Conservation (phyloP, 2,797 vertebrate species). For the Lacerta agilis region DNA sequence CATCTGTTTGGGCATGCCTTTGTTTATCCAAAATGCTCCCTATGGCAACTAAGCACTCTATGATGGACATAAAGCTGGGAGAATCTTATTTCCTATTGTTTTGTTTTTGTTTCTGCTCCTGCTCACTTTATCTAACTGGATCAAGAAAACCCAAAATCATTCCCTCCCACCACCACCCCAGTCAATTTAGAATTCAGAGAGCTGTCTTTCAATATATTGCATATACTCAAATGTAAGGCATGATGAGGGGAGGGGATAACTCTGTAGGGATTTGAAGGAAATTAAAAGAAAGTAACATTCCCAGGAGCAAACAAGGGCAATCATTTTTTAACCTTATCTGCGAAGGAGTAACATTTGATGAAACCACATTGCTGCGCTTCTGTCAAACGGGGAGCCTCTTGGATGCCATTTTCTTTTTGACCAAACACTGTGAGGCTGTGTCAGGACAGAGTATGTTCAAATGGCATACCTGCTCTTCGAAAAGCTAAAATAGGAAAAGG, state of each 20-base stretch:
- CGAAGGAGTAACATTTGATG: not conserved
- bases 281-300: not conserved
- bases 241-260: not conserved
- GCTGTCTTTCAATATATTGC: not conserved
- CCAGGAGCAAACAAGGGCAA: not conserved
- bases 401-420: not conserved
- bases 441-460: not conserved
- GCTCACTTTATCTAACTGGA: not conserved
- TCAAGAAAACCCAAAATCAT: not conserved
- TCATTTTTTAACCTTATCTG: not conserved
- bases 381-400: not conserved
- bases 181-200: not conserved
- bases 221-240: not conserved
- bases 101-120: not conserved
- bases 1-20: conserved; percentile 54
- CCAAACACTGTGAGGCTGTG: not conserved
- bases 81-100: conserved; percentile 1
- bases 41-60: conserved; percentile 33
- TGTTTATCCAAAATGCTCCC: conserved; percentile 54
- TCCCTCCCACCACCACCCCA: not conserved
- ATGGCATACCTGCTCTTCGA: not conserved
- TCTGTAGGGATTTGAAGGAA: not conserved
- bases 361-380: not conserved
- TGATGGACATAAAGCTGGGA: not conserved
- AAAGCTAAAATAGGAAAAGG: not conserved